phyloP scores from a whole-genome alignment of 2,888 invertebrate species.

The Neelides folsomi region DNA sequence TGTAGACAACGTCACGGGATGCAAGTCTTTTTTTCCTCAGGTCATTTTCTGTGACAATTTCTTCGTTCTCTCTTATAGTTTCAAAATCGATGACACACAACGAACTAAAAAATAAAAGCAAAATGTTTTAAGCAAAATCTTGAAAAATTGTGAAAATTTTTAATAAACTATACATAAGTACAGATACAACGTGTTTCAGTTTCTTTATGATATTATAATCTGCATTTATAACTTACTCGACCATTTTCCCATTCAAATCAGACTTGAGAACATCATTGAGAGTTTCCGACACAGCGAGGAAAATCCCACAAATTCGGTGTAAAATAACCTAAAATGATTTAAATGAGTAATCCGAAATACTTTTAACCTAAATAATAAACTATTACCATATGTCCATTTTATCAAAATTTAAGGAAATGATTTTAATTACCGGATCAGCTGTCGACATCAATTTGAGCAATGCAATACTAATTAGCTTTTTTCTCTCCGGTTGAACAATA shows the following conservation, averaged over 20 bases:
- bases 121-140: too few relatives aligned
- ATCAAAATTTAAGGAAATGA: constrained; percentile 11
- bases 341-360: constrained; percentile 33
- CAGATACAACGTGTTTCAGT: too few relatives aligned
- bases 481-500: constrained; percentile 62
- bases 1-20: constrained; percentile 64
- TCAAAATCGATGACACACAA: constrained; percentile 31
- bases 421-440: constrained; percentile 34
- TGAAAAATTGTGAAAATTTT: too few relatives aligned
- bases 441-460: constrained; percentile 38
- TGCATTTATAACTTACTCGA: constrained; percentile 46
- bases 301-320: constrained; percentile 56
- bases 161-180: too few relatives aligned
- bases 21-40: constrained; percentile 54
- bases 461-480: constrained; percentile 62
- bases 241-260: constrained; percentile 49
- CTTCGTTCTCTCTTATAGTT: constrained; percentile 39
- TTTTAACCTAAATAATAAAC: not conserved
- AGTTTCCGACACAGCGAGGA: constrained; percentile 60
- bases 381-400: constrained; percentile 15
- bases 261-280: constrained; percentile 64
- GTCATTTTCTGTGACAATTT: constrained; percentile 59
- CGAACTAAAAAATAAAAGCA: constrained; percentile 17
- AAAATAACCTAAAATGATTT: constrained; percentile 55
- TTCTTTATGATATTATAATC: too few relatives aligned